phyloP scores from a whole-genome alignment of 2,888 invertebrate genomes.

The Epistrophella euchroma region DNA sequence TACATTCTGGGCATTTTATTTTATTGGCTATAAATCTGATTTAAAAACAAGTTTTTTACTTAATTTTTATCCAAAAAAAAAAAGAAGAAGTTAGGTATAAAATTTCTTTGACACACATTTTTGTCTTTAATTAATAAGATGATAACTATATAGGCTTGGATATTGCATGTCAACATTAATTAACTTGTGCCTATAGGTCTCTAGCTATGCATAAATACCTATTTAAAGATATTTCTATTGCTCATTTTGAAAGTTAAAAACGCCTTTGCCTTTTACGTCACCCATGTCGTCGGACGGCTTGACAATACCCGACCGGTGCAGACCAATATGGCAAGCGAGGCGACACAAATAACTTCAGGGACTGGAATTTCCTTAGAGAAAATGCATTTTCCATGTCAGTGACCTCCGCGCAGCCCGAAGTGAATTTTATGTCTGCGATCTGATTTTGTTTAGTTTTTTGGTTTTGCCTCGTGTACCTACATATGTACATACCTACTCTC shows the following conservation, averaged over 20 bases:
- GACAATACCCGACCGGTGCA: too few species aligned
- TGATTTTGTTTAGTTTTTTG: slow-evolving; percentile 44
- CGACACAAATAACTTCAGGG: slow-evolving; percentile 46
- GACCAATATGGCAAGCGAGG: not conserved
- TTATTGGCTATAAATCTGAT: slow-evolving; percentile 26
- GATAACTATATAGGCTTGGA: slow-evolving; percentile 8
- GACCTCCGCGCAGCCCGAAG: slow-evolving; percentile 44
- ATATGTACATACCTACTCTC: not conserved
- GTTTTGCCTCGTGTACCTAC: not conserved
- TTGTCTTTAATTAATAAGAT: slow-evolving; percentile 24
- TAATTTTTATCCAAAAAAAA: slow-evolving; percentile 15
- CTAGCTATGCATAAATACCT: too few species aligned
- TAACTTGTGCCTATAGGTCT: not conserved
- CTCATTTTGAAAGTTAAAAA: slow-evolving; percentile 29
- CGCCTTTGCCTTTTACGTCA: slow-evolving; percentile 14
- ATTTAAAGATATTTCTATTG: slow-evolving; percentile 46
- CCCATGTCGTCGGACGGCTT: not conserved
- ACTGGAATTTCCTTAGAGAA: slow-evolving; percentile 56
- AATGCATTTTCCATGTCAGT: slow-evolving; percentile 74
- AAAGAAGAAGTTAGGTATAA: slow-evolving; percentile 53
- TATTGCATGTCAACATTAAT: slow-evolving; percentile 32
- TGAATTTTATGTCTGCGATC: slow-evolving; percentile 59
- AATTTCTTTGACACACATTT: slow-evolving; percentile 53
- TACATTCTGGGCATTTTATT: slow-evolving; percentile 31
- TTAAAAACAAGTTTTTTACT: slow-evolving; percentile 37